These are phyloP conservation scores for Syrrhaptes paradoxus DNA, from an alignment of 2,113 vertebrate species.

Conservation along the genomic window DNA sequence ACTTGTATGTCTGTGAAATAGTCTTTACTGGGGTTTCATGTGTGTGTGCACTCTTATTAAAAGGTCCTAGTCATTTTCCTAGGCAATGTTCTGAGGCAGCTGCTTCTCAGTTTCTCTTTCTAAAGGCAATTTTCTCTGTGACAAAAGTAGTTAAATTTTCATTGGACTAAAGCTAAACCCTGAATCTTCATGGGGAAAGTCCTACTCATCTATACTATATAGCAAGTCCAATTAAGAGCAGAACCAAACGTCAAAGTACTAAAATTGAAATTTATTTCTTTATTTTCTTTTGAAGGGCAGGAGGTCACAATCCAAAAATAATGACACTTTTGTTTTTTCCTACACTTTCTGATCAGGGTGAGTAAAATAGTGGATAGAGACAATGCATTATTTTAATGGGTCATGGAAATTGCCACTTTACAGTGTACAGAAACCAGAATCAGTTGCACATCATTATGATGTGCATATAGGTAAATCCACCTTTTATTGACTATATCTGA, in stretches of 20 bases:
- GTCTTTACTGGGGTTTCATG: not conserved
- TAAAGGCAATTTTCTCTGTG: not conserved
- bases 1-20: not conserved
- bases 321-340: not conserved
- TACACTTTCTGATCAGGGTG: not conserved
- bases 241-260: not conserved
- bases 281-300: not conserved
- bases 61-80: not conserved
- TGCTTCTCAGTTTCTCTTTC: not conserved
- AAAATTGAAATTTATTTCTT: not conserved
- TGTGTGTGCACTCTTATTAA: not conserved
- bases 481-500: not conserved
- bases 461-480: not conserved
- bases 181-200: not conserved
- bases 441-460: not conserved
- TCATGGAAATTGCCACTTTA: not conserved
- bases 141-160: not conserved
- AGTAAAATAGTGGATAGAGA: not conserved
- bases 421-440: not conserved
- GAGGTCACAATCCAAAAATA: not conserved
- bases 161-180: not conserved
- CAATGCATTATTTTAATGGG: not conserved
- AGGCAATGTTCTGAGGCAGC: not conserved
- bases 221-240: not conserved
- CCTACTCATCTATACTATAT: not conserved